Percentiles rank a stretch among this genome's conserved stretches.
These are phyloP conservation scores for Bombyx mandarina DNA, from an alignment of 1,140 invertebrate species.

Conservation along the genomic window DNA sequence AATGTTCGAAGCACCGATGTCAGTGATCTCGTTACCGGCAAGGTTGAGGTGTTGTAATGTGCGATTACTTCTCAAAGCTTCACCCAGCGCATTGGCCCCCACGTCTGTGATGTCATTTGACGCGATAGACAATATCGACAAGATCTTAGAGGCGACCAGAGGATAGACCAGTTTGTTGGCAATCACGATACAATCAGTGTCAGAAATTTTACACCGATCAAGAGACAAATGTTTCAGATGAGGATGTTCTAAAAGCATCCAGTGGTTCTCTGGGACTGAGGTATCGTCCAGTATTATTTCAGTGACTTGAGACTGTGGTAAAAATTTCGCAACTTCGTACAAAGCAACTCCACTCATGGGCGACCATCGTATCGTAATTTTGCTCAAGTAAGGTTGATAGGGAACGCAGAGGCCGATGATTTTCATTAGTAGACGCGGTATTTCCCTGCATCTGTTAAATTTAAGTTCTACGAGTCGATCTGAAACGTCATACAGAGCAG, in stretches of 20 bases:
- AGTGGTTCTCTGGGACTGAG: slow-evolving; percentile 23
- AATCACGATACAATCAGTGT: slow-evolving; percentile 21
- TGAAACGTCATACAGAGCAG: slow-evolving; percentile 4
- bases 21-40: slow-evolving; percentile 30
- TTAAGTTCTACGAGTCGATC: slow-evolving; percentile 15
- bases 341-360: slow-evolving; percentile 12
- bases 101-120: slow-evolving; percentile 28
- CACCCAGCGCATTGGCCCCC: slow-evolving; percentile 21
- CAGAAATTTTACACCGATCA: slow-evolving; percentile 25
- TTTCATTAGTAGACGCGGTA: slow-evolving; percentile 25
- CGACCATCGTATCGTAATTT: slow-evolving; percentile 19
- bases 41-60: slow-evolving; percentile 28
- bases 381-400: slow-evolving; percentile 23
- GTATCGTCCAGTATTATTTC: slow-evolving; percentile 31
- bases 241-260: slow-evolving; percentile 22
- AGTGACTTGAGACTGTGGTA: slow-evolving; percentile 32
- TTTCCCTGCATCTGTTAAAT: slow-evolving; percentile 8
- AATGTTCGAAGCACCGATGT: slow-evolving; percentile 23
- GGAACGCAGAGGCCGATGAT: slow-evolving; percentile 28
- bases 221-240: slow-evolving; percentile 29
- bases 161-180: slow-evolving; percentile 16
- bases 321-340: slow-evolving; percentile 26
- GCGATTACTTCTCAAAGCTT: slow-evolving; percentile 26
- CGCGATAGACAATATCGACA: slow-evolving; percentile 25
- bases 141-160: slow-evolving; percentile 10